These are phyloP conservation scores for Zoroaster sp. DNA, from an alignment of 53 echinoderm and acorn worm genomes.

Conservation along the genomic window DNA sequence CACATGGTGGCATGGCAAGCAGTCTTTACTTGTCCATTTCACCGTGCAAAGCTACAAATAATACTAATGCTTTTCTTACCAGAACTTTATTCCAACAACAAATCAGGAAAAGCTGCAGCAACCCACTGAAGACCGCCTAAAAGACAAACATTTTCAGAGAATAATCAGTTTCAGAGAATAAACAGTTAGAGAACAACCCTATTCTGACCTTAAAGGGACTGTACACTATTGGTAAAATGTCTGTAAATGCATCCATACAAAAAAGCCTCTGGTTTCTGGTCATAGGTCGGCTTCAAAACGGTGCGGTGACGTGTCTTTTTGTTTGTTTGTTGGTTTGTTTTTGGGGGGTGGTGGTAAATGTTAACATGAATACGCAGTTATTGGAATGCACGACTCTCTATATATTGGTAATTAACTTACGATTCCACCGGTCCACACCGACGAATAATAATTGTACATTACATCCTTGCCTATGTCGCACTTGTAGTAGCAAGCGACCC, in stretches of 20 bases:
- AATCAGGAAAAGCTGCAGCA: conserved; percentile 2
- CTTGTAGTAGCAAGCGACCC: conserved; percentile 34
- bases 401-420: neutral
- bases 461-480: neutral
- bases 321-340: too few species aligned
- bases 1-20: too few species aligned
- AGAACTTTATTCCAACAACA: conserved; percentile 46
- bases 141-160: neutral
- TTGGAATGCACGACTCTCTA: neutral
- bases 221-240: too few species aligned
- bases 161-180: too few species aligned
- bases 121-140: conserved; percentile 27
- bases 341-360: neutral
- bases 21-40: too few species aligned
- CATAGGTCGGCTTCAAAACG: too few species aligned
- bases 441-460: conserved; percentile 48
- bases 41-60: too few species aligned
- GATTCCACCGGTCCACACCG: conserved; percentile 52
- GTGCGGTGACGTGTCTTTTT: too few species aligned
- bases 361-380: neutral
- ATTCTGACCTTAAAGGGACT: neutral
- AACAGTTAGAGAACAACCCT: too few species aligned
- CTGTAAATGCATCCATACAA: too few species aligned
- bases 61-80: too few species aligned
- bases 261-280: too few species aligned